Base-by-base conservation (phyloP, 2,888 invertebrate species). In the Helleia helle region DNA sequence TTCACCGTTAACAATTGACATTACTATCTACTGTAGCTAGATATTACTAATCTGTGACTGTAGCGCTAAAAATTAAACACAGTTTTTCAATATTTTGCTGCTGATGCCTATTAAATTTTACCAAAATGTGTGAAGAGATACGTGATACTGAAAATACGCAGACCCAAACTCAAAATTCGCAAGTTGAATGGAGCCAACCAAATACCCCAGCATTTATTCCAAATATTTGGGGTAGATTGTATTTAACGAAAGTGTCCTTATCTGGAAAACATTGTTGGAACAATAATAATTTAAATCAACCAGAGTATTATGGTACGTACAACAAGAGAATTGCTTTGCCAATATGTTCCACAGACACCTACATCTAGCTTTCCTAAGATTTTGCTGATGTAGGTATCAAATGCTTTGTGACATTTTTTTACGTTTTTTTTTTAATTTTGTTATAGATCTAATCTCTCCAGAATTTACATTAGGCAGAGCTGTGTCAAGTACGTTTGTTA, bases 391-490 rank as follows among this genome's bases (percentile, higher is more conserved):
- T n/a, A n/a, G n/a, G n/a, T n/a, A n/a, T n/a, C n/a, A n/a, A n/a
- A n/a, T n/a, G n/a, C n/a, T n/a, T n/a, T n/a, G n/a, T n/a, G n/a
- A n/a, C n/a, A n/a, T n/a, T n/a, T n/a, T n/a, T n/a, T n/a, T n/a
- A n/a, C n/a, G n/a, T n/a, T n/a, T n/a, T n/a, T n/a, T n/a, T n/a
- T n/a, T n/a, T n/a, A n/a, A n/a, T n/a, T 38, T 14, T 27, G 22
- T 59, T 54, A 27, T 58, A 90, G 90, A 88, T 69, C 69, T 90
- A 40, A 70, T 71, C 17, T 75, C 83, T 40, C 62, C 83, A 2
- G 66, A 72, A 37, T 89, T 89, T 52, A 86, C 68, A 15, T 58
- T 88, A 39, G 90, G 90, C 40, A 71, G 90, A 49, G 59, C 77
- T 0, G 48, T 71, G 1, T 56, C 46, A 2, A 89, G 89, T 54